A percentile compares a stretch with the other conserved stretches of the same genome.
Conservation (phyloP, 1,140 invertebrate genomes). For the Leucophenga varia region DNA sequence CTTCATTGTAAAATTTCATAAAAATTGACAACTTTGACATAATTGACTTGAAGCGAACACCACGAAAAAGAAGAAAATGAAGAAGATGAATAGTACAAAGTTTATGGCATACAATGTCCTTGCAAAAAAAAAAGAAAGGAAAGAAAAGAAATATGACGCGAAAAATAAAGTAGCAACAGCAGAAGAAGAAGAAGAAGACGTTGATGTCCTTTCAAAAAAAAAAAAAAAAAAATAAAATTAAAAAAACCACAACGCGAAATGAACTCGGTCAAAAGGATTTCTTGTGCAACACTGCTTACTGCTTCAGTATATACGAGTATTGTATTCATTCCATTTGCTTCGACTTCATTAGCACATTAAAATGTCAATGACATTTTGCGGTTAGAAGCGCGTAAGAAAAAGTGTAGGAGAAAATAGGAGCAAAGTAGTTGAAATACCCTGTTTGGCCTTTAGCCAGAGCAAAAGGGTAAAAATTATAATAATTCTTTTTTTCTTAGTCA, state of each 20-base stretch:
- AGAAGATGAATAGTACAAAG: conserved; percentile 5
- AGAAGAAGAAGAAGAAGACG: no score
- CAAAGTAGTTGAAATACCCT: conserved; percentile 12
- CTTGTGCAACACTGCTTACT: no score
- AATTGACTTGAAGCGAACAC: conserved; percentile 39
- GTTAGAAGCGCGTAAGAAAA: conserved; percentile 38
- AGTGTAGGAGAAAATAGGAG: conserved; percentile 39
- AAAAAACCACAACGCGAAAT: conserved; percentile 24
- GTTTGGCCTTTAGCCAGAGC: not conserved
- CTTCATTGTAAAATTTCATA: conserved; percentile 35
- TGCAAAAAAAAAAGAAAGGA: not conserved
- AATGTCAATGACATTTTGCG: conserved; percentile 48
- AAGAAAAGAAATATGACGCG: conserved; percentile 6
- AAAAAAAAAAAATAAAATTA: conserved; percentile 20
- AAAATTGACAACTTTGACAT: conserved; percentile 53
- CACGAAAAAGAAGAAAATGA: conserved; percentile 4
- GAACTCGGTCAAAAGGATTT: conserved; percentile 18
- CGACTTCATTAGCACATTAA: conserved; percentile 53
- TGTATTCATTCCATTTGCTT: conserved; percentile 20
- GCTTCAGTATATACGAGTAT: not conserved
- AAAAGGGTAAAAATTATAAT: no score
- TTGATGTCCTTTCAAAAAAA: no score
- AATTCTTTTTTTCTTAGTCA: no score
- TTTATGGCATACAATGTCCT: not conserved
- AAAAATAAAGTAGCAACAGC: no score